Evolutionary conservation across 2,113 vertebrate species (phyloP).

Genomic region (Alectura lathami): DNA sequence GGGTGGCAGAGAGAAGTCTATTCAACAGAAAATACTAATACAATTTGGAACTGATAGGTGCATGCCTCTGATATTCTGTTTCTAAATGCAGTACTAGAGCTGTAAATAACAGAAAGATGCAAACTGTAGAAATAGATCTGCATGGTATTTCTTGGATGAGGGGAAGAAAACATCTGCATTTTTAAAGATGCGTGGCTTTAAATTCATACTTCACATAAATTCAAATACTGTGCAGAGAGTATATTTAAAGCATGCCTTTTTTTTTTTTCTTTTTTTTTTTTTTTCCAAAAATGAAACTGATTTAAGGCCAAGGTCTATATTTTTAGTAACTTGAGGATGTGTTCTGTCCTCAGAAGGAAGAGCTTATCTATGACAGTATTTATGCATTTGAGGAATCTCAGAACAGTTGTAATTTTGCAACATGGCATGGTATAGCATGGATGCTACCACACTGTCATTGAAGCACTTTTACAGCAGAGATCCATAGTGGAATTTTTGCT

Average conservation of each 20-base stretch:
- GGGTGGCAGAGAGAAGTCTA: neutral
- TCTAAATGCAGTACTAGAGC: neutral
- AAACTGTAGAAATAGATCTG: neutral
- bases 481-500: neutral
- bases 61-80: neutral
- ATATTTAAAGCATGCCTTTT: rapidly evolving
- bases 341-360: neutral
- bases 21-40: neutral
- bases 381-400: neutral
- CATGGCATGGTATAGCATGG: neutral
- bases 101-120: neutral
- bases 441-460: neutral
- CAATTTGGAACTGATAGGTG: neutral
- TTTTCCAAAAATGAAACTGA: neutral
- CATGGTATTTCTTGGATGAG: neutral
- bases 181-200: neutral
- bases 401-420: neutral
- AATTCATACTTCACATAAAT: neutral
- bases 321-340: neutral
- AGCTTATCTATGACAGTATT: neutral
- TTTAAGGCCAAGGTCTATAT: neutral
- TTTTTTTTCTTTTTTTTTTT: neutral
- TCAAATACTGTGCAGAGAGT: neutral
- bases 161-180: neutral
- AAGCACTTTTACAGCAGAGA: neutral